Evolutionary conservation across 53 echinoderm and acorn worm genomes (phyloP).

Genomic region (Antedon mediterranea): DNA sequence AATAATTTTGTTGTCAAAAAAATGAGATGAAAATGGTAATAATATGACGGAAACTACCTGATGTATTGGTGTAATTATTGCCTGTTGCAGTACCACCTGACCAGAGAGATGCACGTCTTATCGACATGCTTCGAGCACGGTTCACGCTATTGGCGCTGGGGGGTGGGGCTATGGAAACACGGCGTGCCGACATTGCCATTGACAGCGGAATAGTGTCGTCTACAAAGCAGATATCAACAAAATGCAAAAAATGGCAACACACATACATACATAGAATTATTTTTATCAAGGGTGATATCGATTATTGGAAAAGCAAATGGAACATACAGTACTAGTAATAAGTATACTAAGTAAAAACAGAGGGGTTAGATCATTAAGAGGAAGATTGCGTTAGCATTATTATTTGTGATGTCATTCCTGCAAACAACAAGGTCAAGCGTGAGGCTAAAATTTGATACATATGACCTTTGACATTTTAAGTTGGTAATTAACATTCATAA

Average conservation of each 20-base stretch:
- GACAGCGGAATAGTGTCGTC: slow-evolving; percentile 82
- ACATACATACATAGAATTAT: not conserved
- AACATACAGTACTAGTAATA: not conserved
- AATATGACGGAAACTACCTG: not conserved
- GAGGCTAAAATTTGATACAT: not conserved
- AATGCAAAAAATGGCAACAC: slow-evolving; percentile 3
- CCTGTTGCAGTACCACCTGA: slow-evolving; percentile 83
- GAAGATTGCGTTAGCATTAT: not conserved
- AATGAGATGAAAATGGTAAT: slow-evolving; percentile 1
- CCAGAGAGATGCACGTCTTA: slow-evolving; percentile 97
- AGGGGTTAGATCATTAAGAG: not conserved
- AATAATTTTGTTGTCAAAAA: not conserved
- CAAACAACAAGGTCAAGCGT: not conserved
- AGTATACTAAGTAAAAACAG: not conserved
- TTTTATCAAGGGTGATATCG: not conserved
- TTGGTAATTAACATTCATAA: not conserved
- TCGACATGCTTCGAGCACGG: slow-evolving; percentile 84
- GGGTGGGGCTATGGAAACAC: slow-evolving; percentile 85
- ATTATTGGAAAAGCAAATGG: not conserved
- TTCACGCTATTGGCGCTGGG: slow-evolving; percentile 53
- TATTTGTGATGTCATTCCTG: not conserved
- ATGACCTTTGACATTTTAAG: not conserved
- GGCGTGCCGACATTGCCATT: slow-evolving; percentile 73
- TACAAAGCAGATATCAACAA: slow-evolving; percentile 24
- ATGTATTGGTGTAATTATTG: slow-evolving; percentile 11